Base-by-base conservation (phyloP, 2,797 vertebrate species). In the Microtus californicus region DNA sequence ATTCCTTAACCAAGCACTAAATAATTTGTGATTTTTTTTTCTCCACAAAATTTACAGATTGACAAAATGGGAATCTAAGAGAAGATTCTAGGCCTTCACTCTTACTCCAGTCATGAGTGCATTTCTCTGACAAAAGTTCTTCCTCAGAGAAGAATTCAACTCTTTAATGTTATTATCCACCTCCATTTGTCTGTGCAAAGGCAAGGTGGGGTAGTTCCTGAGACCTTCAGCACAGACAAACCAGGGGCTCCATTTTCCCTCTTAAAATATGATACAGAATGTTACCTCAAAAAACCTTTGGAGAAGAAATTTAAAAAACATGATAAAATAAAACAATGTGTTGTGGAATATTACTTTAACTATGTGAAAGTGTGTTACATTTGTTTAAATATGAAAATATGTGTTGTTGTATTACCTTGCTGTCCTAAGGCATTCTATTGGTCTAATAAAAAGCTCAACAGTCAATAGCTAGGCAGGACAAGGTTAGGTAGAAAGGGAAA, bases 1-100 rank as follows among this genome's bases (percentile, higher is more conserved):
- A 48, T 27, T 65, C 83, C 43, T 90, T 59, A 79, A 87, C 90
- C 74, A 34, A 85, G 40, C 43, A 54, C 17, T n/a, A 90, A 89
- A 40, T 93, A 83, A 92, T 40, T 6, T 54, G 25, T 45, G 29
- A 5, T 63, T 79, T 79, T 40, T 40, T 77, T 3, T 65, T 69
- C 17, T 90, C 6, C 43, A 25, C 27, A 40, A 80, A 90, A 40
- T 48, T 82, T 90, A 40, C 8, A 74, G 73, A 85, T 87, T 74
- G 67, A 91, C 29, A 65, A 89, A 95, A 67, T 1, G 91, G 11
- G 2, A 93, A 61, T 59, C 56, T 92, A 80, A 74, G n/a, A 65
- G 51, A 86, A 94, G 56, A 37, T 9, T 29, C 2, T 23, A 37
- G 56, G 12, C 13, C 21, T 76, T 40, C 5, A 31, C 4, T 15